Base-by-base conservation (phyloP, 2,888 invertebrate species). In the Atethmia centrago region DNA sequence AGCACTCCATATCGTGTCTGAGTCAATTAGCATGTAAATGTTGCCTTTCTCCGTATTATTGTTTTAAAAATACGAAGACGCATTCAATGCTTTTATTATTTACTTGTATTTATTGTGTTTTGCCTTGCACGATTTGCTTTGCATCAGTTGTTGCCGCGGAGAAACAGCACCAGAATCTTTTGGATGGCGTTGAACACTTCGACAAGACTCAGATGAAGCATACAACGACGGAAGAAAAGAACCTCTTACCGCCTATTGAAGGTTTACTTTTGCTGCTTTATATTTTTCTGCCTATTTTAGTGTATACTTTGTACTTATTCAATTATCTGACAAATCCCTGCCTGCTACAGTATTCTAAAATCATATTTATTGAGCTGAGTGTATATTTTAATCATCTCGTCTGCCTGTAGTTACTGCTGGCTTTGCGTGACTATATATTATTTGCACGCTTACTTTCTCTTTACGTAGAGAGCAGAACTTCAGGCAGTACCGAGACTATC, bases 151-250 rank as follows among this genome's bases (percentile, higher is more conserved):
- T 98, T 87, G 97, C 97, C 85, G 97, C 97, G 91, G 98, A 98
- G 95, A 97, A 97, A 94, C 97, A 97, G 79, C 98, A 98, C 90
- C 97, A 97, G 94, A 97, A 97, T 89, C 95, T 98, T 66, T 93
- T 98, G 91, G 97, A 97, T 71, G 98, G 98, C 83, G 97, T 98
- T 72, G 98, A 98, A 91, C 97, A 97, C 87, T 98, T 98, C 90
- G 97, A 98, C 96, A 97, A 97, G 95, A 95, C 96, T 64, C 97
- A 97, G 87, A 97, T 98, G 97, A 98, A 97, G 91, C 98, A 97
- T 91, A 97, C 98, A 4, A 97, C 97, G 78, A 98, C 98, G 14
- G 96, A 97, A 88, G 98, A 98, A 95, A 98, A 98, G 96, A 97
- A 97, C 88, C 95, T 97, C 63, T 96, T 98, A 90, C 98, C 98